These are phyloP conservation scores for Campylomormyrus numenius DNA, from an alignment of 2,113 vertebrate genomes.

Conservation along the genomic window DNA sequence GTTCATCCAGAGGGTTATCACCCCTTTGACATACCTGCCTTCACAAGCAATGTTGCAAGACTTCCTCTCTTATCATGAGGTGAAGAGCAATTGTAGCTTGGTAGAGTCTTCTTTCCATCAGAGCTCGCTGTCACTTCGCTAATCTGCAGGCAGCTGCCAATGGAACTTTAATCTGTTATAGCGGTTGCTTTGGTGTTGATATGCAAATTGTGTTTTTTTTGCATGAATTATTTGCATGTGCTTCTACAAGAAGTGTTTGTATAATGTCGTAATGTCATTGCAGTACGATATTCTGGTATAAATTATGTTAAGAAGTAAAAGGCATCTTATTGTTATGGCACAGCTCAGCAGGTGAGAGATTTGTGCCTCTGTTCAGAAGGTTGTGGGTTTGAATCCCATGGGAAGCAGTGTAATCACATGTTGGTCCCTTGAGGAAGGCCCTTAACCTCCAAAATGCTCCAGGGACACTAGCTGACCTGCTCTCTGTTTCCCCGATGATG, in stretches of 20 bases:
- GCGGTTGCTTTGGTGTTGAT: background rate
- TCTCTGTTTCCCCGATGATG: background rate
- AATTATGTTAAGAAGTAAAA: background rate
- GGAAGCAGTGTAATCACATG: background rate
- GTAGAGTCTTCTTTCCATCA: background rate
- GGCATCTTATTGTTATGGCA: background rate
- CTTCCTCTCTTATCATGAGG: slow-evolving; percentile 89
- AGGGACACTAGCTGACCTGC: background rate
- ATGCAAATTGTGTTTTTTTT: background rate
- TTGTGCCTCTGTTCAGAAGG: background rate
- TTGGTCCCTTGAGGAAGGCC: background rate
- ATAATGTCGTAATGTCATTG: background rate
- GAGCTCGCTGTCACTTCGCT: background rate
- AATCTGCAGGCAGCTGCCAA: background rate
- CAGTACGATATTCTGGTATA: background rate
- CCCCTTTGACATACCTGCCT: slow-evolving; percentile 86
- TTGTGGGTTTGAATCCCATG: background rate
- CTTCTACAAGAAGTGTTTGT: background rate
- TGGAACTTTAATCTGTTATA: background rate
- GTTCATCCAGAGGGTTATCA: slow-evolving; percentile 83
- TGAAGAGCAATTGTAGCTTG: slow-evolving; percentile 31
- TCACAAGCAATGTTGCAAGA: slow-evolving; percentile 72
- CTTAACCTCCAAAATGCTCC: background rate
- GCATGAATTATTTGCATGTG: background rate
- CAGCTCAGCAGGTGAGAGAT: background rate